Evolutionary conservation across 2,113 vertebrate genomes (phyloP).

Genomic region (Anarrhichthys ocellatus): DNA sequence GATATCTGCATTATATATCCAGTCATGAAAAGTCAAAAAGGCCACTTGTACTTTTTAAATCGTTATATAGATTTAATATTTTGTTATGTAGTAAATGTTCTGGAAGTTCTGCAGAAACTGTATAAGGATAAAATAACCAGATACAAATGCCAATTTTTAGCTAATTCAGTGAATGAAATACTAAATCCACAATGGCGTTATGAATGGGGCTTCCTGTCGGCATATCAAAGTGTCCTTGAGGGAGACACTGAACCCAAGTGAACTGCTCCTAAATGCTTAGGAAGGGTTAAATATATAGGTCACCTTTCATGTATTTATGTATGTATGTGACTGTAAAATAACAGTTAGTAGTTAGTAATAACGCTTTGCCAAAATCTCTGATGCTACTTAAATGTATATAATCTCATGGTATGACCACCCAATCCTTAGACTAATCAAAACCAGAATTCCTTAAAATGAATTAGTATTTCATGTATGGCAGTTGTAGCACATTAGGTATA

Average conservation of each 20-base stretch:
- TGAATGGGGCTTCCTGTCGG: background rate
- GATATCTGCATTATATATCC: background rate
- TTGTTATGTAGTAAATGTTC: background rate
- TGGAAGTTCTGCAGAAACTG: background rate
- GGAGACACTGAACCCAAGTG: background rate
- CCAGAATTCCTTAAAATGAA: background rate
- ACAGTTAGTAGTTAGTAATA: too few relatives aligned
- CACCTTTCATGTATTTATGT: too few relatives aligned
- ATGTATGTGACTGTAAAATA: too few relatives aligned
- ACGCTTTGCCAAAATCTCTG: background rate
- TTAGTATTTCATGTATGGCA: background rate
- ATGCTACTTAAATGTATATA: background rate
- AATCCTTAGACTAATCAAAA: background rate
- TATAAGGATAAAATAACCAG: background rate
- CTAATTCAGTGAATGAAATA: too few relatives aligned
- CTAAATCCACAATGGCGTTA: too few relatives aligned
- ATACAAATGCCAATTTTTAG: background rate
- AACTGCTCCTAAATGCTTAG: background rate
- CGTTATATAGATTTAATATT: background rate
- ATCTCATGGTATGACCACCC: background rate
- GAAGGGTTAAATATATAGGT: too few relatives aligned
- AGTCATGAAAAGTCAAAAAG: background rate
- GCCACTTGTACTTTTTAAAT: background rate
- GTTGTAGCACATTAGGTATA: background rate
- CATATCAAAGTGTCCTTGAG: background rate